Evolutionary conservation across 2,888 invertebrate genomes (phyloP), one percentile per base, ranked within the genome.

Genomic region (Nomada goodeniana): DNA sequence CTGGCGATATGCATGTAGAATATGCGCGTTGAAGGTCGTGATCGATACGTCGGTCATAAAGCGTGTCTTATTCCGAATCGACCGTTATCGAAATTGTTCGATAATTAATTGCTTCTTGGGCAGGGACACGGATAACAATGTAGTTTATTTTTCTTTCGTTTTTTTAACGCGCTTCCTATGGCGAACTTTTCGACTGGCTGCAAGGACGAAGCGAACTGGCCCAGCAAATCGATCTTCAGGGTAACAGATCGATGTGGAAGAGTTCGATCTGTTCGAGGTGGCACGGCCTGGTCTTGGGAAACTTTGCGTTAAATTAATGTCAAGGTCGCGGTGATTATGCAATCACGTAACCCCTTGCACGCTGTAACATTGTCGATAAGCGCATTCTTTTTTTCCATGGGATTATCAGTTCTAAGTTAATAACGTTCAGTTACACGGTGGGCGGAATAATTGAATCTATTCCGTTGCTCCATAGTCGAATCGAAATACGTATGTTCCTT

Each of bases 241-340:
- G 47, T 20, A 20, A 10, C n/a, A 3, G 18, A 15, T n/a, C 18
- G 18, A 4, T 0, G 9, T 1, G 18, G 0, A 53, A 4, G 20
- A 9, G 18, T n/a, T 53, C 53, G 23, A 55, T 23, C 55, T 55
- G 10, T 20, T 55, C 20, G 55, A 20, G 55, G 20, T 55, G 13
- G 18, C 18, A 2, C 13, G 20, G 26, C 55, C 44, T 23, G 71
- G 57, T 50, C 78, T 67, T 78, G 67, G 20, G 50, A 23, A 26
- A 60, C 47, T 55, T 78, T 50, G 36, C 55, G 3, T 42, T n/a
- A 10, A 72, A 72, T 79, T 67, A 79, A 79, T 80, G 71, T 72
- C 80, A 80, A 80, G 67, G 72, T 63, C 67, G 7, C 0, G 20
- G 2, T n/a, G 71, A 68, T 80, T 79, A 10, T 20, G 23, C 42